Conservation (phyloP, 2,113 vertebrate species). For the Chloropsis hardwickii region DNA sequence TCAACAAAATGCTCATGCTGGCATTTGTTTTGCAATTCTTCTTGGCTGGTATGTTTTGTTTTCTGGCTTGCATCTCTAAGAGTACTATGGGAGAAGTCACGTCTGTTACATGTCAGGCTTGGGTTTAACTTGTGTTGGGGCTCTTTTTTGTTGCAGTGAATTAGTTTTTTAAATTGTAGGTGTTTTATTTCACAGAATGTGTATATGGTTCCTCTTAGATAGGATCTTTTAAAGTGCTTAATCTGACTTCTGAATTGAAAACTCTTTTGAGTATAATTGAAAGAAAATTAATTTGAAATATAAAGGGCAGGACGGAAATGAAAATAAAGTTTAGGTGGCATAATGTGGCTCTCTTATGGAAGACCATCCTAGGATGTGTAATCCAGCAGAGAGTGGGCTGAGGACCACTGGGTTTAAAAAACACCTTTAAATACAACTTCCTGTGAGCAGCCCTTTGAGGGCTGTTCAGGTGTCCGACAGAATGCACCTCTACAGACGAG, state of each 20-base stretch:
- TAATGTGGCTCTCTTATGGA: neutral
- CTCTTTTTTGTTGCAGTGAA: neutral
- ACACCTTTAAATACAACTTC: neutral
- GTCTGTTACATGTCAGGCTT: neutral
- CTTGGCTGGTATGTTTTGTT: neutral
- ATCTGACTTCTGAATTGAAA: neutral
- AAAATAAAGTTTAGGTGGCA: neutral
- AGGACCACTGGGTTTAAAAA: neutral
- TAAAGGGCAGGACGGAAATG: neutral
- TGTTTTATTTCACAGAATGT: neutral
- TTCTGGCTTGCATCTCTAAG: neutral
- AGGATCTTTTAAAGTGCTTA: neutral
- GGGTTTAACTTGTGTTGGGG: neutral
- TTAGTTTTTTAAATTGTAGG: neutral
- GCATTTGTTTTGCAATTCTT: neutral
- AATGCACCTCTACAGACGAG: neutral
- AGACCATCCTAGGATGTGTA: neutral
- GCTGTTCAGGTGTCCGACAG: neutral
- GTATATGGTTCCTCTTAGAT: neutral
- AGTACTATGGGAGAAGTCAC: neutral
- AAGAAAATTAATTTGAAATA: neutral
- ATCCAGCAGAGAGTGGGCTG: rapidly evolving
- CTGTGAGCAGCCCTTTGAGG: neutral
- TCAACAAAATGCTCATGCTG: neutral
- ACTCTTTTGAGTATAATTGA: neutral